Evolutionary conservation across 2,797 vertebrate genomes (phyloP).

Genomic region (Tinamus major): DNA sequence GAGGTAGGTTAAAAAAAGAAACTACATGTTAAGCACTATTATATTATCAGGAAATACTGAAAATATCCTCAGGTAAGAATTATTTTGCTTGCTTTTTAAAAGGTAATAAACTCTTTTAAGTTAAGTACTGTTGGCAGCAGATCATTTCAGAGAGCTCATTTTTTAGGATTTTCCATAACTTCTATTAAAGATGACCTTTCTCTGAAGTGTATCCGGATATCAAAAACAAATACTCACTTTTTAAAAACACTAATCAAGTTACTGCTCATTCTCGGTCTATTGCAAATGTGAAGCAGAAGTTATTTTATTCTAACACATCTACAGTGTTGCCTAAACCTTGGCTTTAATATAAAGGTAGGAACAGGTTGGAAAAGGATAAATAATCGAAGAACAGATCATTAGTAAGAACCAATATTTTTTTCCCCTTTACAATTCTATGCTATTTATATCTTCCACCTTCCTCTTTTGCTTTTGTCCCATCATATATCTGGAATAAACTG

Average conservation of each 20-base stretch:
- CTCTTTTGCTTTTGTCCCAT: not conserved
- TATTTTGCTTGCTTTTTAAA: not conserved
- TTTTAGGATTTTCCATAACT: not conserved
- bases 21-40: not conserved
- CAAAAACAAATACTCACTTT: not conserved
- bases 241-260: not conserved
- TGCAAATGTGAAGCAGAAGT: not conserved
- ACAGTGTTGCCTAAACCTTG: not conserved
- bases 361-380: not conserved
- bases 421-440: not conserved
- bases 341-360: not conserved
- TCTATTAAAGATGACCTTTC: not conserved
- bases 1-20: not conserved
- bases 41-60: not conserved
- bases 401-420: not conserved
- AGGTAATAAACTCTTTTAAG: not conserved
- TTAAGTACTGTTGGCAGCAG: not conserved
- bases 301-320: not conserved
- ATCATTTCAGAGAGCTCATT: not conserved
- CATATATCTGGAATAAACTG: not conserved
- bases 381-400: not conserved
- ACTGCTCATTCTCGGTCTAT: not conserved
- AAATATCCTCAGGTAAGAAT: not conserved
- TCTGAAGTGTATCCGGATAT: not conserved
- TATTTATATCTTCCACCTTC: not conserved